Conservation (phyloP, 2,888 invertebrate species). For the Pherbina coryleti region DNA sequence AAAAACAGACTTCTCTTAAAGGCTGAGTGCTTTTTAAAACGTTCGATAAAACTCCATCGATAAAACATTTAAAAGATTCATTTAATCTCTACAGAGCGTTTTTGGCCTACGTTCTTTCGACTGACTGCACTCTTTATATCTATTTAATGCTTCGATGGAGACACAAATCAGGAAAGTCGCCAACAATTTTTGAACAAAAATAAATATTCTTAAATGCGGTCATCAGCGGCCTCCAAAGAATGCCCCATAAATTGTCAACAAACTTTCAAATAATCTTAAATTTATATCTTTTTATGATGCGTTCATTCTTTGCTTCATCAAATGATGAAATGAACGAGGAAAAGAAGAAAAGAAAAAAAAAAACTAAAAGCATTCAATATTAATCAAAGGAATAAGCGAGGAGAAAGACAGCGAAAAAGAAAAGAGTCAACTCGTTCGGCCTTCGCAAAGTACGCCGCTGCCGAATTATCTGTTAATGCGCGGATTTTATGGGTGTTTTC, state of each 20-base stretch:
- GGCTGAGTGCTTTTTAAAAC: no score
- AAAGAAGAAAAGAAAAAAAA: neutral
- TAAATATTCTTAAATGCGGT: neutral
- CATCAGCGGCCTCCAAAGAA: slow-evolving; percentile 7
- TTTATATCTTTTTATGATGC: slow-evolving; percentile 27
- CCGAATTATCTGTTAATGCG: slow-evolving; percentile 32
- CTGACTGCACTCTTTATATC: slow-evolving; percentile 4
- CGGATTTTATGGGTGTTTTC: slow-evolving; percentile 22
- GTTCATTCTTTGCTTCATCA: neutral
- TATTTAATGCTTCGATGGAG: slow-evolving; percentile 27
- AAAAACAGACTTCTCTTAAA: no score
- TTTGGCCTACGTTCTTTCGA: neutral
- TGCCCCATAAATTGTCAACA: slow-evolving; percentile 17
- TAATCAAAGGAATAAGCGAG: neutral
- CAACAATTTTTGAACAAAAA: neutral
- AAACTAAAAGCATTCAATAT: neutral
- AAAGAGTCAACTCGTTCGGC: slow-evolving; percentile 13
- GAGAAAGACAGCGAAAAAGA: neutral
- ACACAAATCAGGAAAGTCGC: slow-evolving; percentile 13
- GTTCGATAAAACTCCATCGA: no score
- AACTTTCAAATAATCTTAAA: slow-evolving; percentile 15
- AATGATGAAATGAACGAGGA: slow-evolving; percentile 1
- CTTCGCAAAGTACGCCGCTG: neutral
- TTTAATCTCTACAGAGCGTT: neutral
- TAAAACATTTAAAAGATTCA: no score